Evolutionary conservation across 2,888 invertebrate genomes (phyloP), one percentile per base, ranked within the genome.

Genomic region (Drosophila glabriapex): DNA sequence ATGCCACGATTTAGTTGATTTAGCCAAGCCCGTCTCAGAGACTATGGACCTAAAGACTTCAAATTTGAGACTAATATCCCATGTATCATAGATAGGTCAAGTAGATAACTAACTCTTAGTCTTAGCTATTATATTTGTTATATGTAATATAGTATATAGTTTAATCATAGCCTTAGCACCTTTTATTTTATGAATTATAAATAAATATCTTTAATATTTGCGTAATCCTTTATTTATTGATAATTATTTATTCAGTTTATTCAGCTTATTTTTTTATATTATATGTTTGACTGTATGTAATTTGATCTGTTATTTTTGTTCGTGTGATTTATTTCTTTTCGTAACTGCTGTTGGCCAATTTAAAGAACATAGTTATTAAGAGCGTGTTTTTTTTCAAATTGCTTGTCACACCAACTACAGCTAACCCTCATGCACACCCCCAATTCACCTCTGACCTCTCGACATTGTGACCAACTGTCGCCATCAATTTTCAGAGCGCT

Each of bases 401-500:
- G 68, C 46, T 49, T 22, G 35, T 61, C 33, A 14, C 22, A 22
- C 29, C 49, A 61, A 19, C 41, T 46, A n/a, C 22, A 50, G 25
- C 4, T 31, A 58, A 31, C 22, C 61, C 22, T 0, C 22, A 14
- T 25, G 1, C 29, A 28, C 6, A 4, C 31, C 22, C 25, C 52
- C 10, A 16, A 9, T 37, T 16, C 65, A 37, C 56, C 46, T 53
- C n/a, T 28, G 43, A 50, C 10, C 53, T 16, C 19, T 10, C 25
- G 37, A 28, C 19, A 25, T n/a, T 28, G 25, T 67, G 68, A 53
- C 70, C 69, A 71, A 28, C 62, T 68, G 60, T 62, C 56, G 71
- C 53, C 61, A 89, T 73, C 75, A 78, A 84, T 84, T 84, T 78
- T 53, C 73, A 58, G 58, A 52, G 29, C 33, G 43, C 33, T 41